Evolutionary conservation across 2,888 invertebrate species (phyloP).

Genomic region (Sycophila texana): DNA sequence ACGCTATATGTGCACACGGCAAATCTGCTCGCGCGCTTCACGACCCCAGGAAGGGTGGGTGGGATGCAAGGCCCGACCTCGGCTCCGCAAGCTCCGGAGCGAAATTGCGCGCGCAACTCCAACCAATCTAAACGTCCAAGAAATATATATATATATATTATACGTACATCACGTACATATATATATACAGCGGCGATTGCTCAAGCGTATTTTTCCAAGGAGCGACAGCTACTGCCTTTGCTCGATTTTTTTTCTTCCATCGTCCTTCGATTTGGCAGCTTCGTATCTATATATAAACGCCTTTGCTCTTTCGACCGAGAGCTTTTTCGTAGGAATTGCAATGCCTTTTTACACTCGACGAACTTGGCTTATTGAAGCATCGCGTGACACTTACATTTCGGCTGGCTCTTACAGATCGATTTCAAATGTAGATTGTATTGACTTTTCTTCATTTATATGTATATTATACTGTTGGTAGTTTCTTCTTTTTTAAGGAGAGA

Average conservation of each 20-base stretch:
- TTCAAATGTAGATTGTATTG: too few species aligned
- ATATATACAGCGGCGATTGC: slow-evolving; percentile 22
- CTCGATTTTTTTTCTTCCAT: background rate
- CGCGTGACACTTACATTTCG: too few species aligned
- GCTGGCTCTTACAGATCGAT: too few species aligned
- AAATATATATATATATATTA: background rate
- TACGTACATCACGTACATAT: background rate
- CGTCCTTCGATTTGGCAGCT: background rate
- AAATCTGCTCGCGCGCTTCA: background rate
- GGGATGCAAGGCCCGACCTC: background rate
- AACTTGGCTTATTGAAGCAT: background rate
- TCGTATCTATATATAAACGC: background rate
- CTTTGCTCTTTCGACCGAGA: slow-evolving; percentile 7
- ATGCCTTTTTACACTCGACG: background rate
- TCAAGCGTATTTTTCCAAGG: slow-evolving; percentile 41
- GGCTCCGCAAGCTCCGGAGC: background rate
- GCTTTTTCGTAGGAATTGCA: background rate
- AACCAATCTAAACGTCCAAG: slow-evolving; percentile 38
- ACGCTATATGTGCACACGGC: background rate
- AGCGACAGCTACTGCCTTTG: background rate
- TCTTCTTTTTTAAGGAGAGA: too few species aligned
- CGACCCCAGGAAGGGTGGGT: too few species aligned
- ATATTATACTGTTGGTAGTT: too few species aligned
- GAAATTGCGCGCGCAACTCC: background rate
- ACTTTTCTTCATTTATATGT: too few species aligned